Conservation (phyloP, 2,888 invertebrate species). For the Chromoteleia sp. region DNA sequence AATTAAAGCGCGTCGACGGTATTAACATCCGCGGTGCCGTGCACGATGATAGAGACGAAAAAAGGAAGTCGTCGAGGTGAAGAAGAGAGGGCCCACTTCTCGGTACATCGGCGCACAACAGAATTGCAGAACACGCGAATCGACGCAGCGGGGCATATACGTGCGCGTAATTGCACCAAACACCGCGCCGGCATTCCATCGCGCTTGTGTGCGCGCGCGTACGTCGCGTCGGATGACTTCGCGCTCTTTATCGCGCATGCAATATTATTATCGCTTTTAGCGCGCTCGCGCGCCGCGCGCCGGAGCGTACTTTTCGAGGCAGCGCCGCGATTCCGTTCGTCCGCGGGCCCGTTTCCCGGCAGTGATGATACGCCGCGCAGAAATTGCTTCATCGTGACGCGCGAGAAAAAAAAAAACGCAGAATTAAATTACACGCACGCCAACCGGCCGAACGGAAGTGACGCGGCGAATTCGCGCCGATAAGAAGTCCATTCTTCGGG, state of each 20-base stretch:
- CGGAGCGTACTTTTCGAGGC: no score
- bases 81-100: constrained; percentile 32
- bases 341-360: not conserved
- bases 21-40: constrained; percentile 60
- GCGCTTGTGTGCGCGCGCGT: not conserved
- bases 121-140: constrained; percentile 71
- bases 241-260: constrained; percentile 66
- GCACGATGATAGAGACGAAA: constrained; percentile 53
- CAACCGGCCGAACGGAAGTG: constrained; percentile 78
- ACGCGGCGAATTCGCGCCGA: constrained; percentile 71
- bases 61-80: constrained; percentile 52
- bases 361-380: constrained; percentile 15
- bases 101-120: constrained; percentile 55
- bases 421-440: constrained; percentile 72
- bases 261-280: constrained; percentile 69
- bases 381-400: constrained; percentile 73
- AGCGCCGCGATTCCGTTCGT: not conserved
- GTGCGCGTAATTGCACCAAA: constrained; percentile 60
- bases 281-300: constrained; percentile 44
- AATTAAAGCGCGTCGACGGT: constrained; percentile 71
- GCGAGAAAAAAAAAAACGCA: constrained; percentile 51
- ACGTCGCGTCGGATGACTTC: constrained; percentile 29
- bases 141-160: constrained; percentile 50
- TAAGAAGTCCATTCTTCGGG: constrained; percentile 12
- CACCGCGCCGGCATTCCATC: constrained; percentile 44